Evolutionary conservation across 2,888 invertebrate genomes (phyloP).

Genomic region (Limulus polyphemus): DNA sequence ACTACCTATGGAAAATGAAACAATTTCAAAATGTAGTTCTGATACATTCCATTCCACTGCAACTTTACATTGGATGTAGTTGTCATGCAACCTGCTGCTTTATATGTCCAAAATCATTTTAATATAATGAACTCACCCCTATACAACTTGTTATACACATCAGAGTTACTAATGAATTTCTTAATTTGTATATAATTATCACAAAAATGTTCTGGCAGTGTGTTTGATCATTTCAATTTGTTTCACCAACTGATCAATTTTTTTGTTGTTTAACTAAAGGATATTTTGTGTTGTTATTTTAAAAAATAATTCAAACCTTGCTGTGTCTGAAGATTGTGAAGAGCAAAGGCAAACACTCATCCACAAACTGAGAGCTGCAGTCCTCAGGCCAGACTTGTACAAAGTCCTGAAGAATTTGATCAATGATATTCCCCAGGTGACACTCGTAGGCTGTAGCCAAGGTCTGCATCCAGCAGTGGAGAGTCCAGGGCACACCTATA

Average conservation of each 20-base stretch:
- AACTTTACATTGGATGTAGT: too few species aligned
- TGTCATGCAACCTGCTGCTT: too few species aligned
- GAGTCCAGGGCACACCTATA: slow-evolving; percentile 66
- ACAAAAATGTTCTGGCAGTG: not conserved
- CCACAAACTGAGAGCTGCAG: slow-evolving; percentile 75
- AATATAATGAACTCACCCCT: not conserved
- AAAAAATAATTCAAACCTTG: slow-evolving; percentile 48
- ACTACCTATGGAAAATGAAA: too few species aligned
- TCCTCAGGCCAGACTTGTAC: slow-evolving; percentile 80
- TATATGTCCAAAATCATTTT: too few species aligned
- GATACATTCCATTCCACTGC: too few species aligned
- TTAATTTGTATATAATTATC: too few species aligned
- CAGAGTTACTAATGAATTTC: too few species aligned
- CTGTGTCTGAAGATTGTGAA: slow-evolving; percentile 81
- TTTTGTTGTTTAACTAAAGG: not conserved
- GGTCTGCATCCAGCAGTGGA: slow-evolving; percentile 85
- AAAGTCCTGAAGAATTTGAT: slow-evolving; percentile 77
- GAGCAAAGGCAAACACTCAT: slow-evolving; percentile 73
- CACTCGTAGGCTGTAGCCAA: slow-evolving; percentile 74
- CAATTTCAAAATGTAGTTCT: too few species aligned
- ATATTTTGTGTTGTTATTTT: not conserved
- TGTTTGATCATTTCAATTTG: not conserved
- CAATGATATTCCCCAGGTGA: slow-evolving; percentile 67
- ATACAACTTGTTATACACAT: not conserved
- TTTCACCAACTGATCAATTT: not conserved